These are phyloP conservation scores for Salvelinus namaycush DNA, from an alignment of 2,113 vertebrate genomes.

Conservation along the genomic window DNA sequence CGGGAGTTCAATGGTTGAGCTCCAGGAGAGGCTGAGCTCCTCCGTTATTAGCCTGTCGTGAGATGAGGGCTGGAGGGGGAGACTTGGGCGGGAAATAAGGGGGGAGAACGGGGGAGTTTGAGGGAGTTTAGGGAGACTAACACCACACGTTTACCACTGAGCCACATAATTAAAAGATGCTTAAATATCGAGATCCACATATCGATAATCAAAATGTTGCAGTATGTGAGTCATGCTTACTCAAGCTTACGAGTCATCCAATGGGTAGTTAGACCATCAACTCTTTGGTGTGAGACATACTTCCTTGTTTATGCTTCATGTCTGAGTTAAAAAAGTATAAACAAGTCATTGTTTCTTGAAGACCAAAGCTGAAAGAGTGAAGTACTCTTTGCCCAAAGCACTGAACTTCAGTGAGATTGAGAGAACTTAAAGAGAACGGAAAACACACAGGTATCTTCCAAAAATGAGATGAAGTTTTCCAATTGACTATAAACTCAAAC, in stretches of 20 bases:
- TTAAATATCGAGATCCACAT: not conserved
- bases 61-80: conserved; percentile 72
- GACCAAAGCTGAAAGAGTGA: not conserved
- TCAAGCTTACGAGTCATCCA: too few relatives aligned
- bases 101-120: not conserved
- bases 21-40: conserved; percentile 75
- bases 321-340: too few relatives aligned
- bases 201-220: too few relatives aligned
- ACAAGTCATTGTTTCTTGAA: not conserved
- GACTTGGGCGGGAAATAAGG: conserved; percentile 6
- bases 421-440: not conserved
- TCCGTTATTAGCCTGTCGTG: conserved; percentile 83
- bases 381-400: not conserved
- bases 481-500: not conserved
- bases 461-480: not conserved
- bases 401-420: not conserved
- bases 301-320: too few relatives aligned
- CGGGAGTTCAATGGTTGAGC: conserved; percentile 73
- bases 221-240: too few relatives aligned
- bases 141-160: too few relatives aligned
- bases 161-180: not conserved
- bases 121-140: too few relatives aligned
- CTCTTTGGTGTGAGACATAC: too few relatives aligned
- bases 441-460: not conserved
- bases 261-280: too few relatives aligned